These are phyloP conservation scores for Mythimna lalbum DNA, from an alignment of 2,888 invertebrate species.

Conservation along the genomic window DNA sequence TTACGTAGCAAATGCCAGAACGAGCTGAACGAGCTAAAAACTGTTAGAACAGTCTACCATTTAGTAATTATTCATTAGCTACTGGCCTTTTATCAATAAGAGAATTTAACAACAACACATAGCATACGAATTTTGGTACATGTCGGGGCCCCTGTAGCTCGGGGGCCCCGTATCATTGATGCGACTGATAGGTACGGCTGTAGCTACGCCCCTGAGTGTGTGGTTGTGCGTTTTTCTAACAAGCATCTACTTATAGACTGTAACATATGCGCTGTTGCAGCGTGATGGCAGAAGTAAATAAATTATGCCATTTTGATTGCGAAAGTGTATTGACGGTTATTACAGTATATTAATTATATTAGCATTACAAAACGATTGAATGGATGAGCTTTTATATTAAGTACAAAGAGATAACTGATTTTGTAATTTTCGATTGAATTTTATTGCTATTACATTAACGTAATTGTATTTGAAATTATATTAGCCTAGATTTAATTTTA, in stretches of 20 bases:
- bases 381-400: conserved; percentile 35
- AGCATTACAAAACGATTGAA: conserved; percentile 31
- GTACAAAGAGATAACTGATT: conserved; percentile 22
- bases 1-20: no score
- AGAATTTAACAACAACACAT: no score
- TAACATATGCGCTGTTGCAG: conserved; percentile 45
- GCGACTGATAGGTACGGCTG: no score
- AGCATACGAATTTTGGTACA: no score
- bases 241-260: conserved; percentile 48
- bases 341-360: conserved; percentile 33
- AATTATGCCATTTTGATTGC: conserved; percentile 55
- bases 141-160: no score
- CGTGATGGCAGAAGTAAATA: conserved; percentile 34
- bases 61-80: no score
- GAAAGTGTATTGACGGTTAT: conserved; percentile 44
- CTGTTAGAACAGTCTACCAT: no score
- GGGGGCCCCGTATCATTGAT: no score
- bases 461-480: background rate
- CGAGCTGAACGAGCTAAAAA: no score
- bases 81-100: no score
- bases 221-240: conserved; percentile 46
- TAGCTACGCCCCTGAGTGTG: conserved; percentile 16
- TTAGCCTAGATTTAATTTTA: background rate
- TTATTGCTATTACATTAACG: background rate
- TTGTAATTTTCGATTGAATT: conserved; percentile 14